Evolutionary conservation across 2,888 invertebrate species (phyloP), one percentile per base, ranked within the genome.

Genomic region (Eristalis intricaria): DNA sequence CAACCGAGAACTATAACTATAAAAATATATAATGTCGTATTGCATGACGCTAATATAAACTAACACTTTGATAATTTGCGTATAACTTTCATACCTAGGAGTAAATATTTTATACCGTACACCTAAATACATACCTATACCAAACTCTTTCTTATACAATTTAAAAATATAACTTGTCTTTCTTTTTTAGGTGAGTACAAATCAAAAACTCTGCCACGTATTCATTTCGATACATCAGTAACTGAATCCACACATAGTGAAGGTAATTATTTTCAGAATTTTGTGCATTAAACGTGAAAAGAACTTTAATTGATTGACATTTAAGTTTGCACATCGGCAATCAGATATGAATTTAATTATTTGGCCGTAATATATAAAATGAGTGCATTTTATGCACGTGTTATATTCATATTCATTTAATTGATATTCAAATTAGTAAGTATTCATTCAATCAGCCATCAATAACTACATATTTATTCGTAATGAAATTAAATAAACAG

Each of bases 201-300:
- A 90, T 93, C 93, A 90, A 93, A 93, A 93, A 93, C 93, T 88
- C 91, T 93, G 91, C 93, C 93, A 88, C 93, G 93, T 90, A 93
- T 93, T 89, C 93, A 93, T 90, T 93, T 93, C 89, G 93, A 93
- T 90, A 92, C 91, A 89, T 90, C 92, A 70, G 90, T 92, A 75
- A 92, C 91, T 89, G 92, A 92, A 90, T 91, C 92, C 89, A 91
- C 91, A 88, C 89, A 91, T 66, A 91, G 91, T 90, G 92, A 93
- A 93, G 93, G 93, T 93, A 93, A 92, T 50, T 50, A 50, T 19
- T 1, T 19, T 50, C 13, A 38, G 10, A 11, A 4, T 5, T 66
- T 22, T 65, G n/a, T 38, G n/a, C 40, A 1, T n/a, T 22, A 61
- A 15, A 38, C 23, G 23, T 38, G 13, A 2, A 38, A 13, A 4